Evolutionary conservation across 2,113 vertebrate species (phyloP).

Genomic region (Lagenorhynchus albirostris): DNA sequence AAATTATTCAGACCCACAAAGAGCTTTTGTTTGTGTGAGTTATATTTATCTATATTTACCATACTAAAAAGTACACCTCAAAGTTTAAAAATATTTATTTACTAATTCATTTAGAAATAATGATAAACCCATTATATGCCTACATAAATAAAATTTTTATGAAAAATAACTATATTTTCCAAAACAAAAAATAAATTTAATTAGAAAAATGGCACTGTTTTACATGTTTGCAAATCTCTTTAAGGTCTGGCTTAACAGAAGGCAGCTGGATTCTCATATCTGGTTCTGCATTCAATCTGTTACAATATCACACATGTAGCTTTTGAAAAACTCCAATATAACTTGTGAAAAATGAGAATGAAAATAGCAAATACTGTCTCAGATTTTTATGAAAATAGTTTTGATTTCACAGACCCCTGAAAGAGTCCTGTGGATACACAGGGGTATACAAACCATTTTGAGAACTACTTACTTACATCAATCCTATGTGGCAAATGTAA

Average conservation of each 20-base stretch:
- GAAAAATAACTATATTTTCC: neutral
- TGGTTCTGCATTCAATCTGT: neutral
- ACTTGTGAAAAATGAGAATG: neutral
- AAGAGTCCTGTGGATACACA: neutral
- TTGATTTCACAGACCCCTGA: neutral
- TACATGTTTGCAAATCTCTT: neutral
- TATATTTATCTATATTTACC: neutral
- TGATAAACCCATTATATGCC: neutral
- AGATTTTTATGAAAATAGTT: neutral
- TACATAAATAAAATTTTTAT: conserved; percentile 17
- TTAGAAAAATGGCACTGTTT: neutral
- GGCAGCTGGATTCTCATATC: neutral
- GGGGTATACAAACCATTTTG: neutral
- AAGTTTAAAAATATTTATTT: neutral
- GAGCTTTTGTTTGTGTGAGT: neutral
- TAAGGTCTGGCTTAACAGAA: neutral
- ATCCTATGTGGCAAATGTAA: neutral
- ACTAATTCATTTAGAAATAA: conserved; percentile 25
- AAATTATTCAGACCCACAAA: neutral
- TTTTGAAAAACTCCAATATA: neutral
- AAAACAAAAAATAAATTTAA: neutral
- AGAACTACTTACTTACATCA: neutral
- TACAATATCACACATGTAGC: neutral
- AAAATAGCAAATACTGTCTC: neutral
- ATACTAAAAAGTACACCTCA: neutral